phyloP scores from a whole-genome alignment of 1,140 invertebrate genomes.

The Tetragonula clypearis region DNA sequence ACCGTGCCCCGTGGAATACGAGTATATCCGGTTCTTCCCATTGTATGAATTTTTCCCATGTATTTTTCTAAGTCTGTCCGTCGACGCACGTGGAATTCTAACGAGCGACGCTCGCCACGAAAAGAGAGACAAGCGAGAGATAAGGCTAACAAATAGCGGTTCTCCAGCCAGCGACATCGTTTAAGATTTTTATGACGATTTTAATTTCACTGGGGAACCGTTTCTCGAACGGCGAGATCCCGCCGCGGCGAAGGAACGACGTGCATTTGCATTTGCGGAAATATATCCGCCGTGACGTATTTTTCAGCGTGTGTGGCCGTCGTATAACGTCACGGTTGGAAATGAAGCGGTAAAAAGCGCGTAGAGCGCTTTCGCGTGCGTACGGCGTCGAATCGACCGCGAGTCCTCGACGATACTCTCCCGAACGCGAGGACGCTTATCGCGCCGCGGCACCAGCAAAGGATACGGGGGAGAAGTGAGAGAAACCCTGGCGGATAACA shows the following conservation, averaged over 20 bases:
- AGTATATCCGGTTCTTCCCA: neutral
- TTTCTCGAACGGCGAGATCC: neutral
- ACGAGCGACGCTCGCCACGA: neutral
- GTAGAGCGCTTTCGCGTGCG: no score
- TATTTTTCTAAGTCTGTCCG: neutral
- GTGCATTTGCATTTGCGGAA: neutral
- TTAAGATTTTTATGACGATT: slow-evolving; percentile 34
- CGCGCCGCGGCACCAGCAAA: neutral
- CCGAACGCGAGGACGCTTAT: neutral
- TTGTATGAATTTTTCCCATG: neutral
- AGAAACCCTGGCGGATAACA: slow-evolving; percentile 47
- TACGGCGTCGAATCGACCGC: neutral
- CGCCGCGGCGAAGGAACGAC: neutral
- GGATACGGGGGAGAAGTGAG: neutral
- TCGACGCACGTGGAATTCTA: slow-evolving; percentile 11
- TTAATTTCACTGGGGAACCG: slow-evolving; percentile 29
- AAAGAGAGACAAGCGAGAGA: neutral
- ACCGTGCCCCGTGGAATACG: neutral
- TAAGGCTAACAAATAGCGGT: slow-evolving; percentile 32
- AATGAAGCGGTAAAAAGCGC: neutral
- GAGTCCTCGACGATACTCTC: neutral
- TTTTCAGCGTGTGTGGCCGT: no score
- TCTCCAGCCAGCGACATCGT: neutral
- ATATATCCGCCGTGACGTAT: neutral
- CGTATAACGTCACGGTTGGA: neutral